Evolutionary conservation across 2,888 invertebrate genomes (phyloP).

Genomic region (Drosophila paracracens): DNA sequence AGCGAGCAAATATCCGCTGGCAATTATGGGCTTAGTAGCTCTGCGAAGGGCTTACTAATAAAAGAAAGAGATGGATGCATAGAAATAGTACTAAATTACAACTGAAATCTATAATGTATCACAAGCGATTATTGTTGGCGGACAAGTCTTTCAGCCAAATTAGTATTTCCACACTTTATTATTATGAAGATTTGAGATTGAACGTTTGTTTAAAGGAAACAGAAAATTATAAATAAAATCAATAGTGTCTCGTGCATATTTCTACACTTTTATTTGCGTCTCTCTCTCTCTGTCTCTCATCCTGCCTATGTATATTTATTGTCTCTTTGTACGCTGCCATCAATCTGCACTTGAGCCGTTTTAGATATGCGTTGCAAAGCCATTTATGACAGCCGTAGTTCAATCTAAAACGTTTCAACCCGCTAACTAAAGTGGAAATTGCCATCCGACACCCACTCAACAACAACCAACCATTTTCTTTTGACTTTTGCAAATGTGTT

Average conservation of each 20-base stretch:
- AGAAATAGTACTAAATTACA: background rate
- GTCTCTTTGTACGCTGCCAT: constrained; percentile 52
- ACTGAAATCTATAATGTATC: background rate
- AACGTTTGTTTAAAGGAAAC: background rate
- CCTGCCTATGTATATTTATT: constrained; percentile 13
- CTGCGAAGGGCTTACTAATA: constrained; percentile 37
- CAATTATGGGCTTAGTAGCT: constrained; percentile 66
- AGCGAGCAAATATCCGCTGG: constrained; percentile 28
- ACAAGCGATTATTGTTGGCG: background rate
- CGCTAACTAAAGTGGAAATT: constrained; percentile 70
- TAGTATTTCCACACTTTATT: background rate
- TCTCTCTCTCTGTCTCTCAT: background rate
- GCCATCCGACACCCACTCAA: constrained; percentile 38
- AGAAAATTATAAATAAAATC: constrained; percentile 7
- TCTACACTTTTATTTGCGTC: background rate
- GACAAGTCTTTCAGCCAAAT: background rate
- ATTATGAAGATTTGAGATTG: background rate
- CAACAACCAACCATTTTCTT: constrained; percentile 73
- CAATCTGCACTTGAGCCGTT: constrained; percentile 72
- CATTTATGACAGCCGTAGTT: constrained; percentile 76
- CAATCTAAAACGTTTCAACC: constrained; percentile 72
- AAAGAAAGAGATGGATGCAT: constrained; percentile 5
- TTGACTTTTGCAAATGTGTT: constrained; percentile 70
- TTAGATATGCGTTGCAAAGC: constrained; percentile 69
- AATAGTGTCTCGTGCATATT: constrained; percentile 20